phyloP scores from a whole-genome alignment of 2,113 vertebrate species.

The Laterallus jamaicensis region DNA sequence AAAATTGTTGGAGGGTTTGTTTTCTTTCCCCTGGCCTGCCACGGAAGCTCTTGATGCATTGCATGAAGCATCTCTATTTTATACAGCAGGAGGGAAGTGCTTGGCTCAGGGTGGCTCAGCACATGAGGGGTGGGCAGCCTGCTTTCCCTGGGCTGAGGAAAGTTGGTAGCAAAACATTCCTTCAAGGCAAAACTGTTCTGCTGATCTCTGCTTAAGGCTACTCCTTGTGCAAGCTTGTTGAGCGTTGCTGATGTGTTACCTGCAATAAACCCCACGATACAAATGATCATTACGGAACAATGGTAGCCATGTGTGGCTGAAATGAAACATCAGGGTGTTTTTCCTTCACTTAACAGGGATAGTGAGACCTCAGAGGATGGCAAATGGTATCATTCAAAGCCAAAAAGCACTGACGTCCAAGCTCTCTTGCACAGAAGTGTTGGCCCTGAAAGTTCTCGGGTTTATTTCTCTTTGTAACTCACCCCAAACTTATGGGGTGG shows the following conservation, averaged over 20 bases:
- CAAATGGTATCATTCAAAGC: background rate
- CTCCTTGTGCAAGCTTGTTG: no score
- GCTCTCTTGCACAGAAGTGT: background rate
- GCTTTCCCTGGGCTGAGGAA: no score
- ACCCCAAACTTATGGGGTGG: background rate
- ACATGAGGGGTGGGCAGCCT: no score
- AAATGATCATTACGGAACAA: no score
- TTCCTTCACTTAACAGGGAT: background rate
- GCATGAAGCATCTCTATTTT: background rate
- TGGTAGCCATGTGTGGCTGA: background rate
- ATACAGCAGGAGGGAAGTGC: no score
- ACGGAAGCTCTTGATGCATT: background rate
- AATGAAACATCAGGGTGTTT: background rate
- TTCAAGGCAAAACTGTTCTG: no score
- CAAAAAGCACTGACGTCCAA: background rate
- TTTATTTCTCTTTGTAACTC: background rate
- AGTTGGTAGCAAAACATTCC: no score
- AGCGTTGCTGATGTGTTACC: no score
- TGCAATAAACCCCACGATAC: no score
- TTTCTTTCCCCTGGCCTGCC: background rate
- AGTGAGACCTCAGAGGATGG: background rate
- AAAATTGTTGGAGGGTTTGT: rapidly evolving
- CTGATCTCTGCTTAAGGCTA: no score
- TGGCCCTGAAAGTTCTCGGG: background rate
- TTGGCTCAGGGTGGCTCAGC: no score